Percentiles rank a stretch among this genome's conserved stretches.
Evolutionary conservation across 2,888 invertebrate genomes (phyloP).

Genomic region (Hydraecia micacea): DNA sequence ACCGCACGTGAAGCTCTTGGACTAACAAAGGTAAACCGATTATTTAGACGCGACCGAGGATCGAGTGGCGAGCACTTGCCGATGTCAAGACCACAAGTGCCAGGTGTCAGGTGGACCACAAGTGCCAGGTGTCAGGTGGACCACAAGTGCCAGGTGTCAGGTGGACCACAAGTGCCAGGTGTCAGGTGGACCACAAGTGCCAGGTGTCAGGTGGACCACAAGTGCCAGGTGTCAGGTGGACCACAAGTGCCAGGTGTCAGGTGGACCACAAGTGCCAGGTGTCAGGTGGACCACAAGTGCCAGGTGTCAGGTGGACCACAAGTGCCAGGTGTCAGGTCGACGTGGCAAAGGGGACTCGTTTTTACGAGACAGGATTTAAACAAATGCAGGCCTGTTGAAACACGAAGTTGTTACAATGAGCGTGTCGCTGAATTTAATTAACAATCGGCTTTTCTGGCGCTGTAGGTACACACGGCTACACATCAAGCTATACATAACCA

Average conservation of each 20-base stretch:
- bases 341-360: background rate
- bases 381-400: background rate
- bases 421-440: background rate
- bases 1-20: background rate
- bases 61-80: conserved; percentile 26
- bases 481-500: too few relatives aligned
- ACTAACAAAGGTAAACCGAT: conserved; percentile 23
- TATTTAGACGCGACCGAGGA: conserved; percentile 14
- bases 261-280: background rate
- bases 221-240: background rate
- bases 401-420: background rate
- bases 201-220: too few relatives aligned
- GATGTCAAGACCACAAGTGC: too few relatives aligned
- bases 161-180: background rate
- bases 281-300: background rate
- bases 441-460: background rate
- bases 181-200: background rate
- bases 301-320: background rate
- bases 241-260: too few relatives aligned
- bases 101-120: too few relatives aligned
- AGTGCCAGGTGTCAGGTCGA: background rate
- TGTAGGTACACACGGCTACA: too few relatives aligned
- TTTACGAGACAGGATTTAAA: background rate
- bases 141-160: too few relatives aligned
- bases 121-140: background rate